Evolutionary conservation across 2,888 invertebrate species (phyloP).

Genomic region (Lepas anatifera): DNA sequence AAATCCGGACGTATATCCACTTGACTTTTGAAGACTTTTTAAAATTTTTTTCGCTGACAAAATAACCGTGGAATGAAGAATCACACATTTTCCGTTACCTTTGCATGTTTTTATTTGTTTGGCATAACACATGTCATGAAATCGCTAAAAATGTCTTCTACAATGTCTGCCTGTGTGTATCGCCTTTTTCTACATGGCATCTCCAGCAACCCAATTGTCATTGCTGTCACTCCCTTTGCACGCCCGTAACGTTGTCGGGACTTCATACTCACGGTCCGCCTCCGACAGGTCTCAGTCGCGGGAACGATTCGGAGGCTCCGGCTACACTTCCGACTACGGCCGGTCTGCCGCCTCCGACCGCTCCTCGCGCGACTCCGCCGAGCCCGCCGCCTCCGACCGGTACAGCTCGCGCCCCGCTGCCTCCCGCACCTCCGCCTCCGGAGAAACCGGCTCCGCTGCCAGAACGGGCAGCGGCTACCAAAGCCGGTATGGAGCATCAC

Average conservation of each 20-base stretch:
- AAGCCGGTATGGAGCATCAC: background rate
- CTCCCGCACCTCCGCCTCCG: background rate
- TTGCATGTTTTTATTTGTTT: background rate
- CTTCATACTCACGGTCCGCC: background rate
- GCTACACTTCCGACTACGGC: background rate
- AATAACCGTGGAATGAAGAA: no score
- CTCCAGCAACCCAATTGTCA: no score
- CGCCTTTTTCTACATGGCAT: no score
- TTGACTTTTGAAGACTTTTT: no score
- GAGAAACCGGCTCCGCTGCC: no score
- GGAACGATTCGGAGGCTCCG: background rate
- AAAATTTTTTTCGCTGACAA: no score
- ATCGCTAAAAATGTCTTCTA: background rate
- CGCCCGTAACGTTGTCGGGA: background rate
- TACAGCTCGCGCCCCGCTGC: background rate
- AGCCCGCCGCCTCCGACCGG: background rate
- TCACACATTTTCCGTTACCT: no score
- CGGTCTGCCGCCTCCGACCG: background rate
- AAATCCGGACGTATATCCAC: background rate
- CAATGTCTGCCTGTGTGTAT: no score
- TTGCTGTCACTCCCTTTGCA: background rate
- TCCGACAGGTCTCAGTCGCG: background rate
- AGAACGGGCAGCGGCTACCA: no score
- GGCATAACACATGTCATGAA: background rate
- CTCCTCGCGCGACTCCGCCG: background rate